Evolutionary conservation across 2,797 vertebrate species (phyloP), one percentile per base, ranked within the genome.

Genomic region (Sebastes paucispinis): DNA sequence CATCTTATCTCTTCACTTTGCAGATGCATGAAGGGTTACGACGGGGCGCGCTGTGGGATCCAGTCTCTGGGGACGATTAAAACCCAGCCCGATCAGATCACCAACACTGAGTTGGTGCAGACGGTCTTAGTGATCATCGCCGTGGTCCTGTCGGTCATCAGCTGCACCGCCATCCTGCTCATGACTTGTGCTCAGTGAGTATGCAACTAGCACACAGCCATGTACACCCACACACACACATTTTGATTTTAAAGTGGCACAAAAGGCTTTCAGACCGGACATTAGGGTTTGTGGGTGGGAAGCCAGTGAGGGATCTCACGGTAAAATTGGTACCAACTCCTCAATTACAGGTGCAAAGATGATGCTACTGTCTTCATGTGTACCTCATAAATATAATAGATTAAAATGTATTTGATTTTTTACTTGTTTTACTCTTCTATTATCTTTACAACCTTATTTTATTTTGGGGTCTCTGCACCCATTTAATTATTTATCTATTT

Each of bases 161-260:
- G 96, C 85, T 96, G 95, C 75, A 85, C 76, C 0, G 95, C 94
- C 80, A 93, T 96, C 71, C 79, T 96, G 58, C 93, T 96, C 76
- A 95, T 96, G 93, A 89, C 93, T 75, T 96, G 94, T 73, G 93
- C 94, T 60, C 95, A 96, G 96, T 96, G 81, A 94, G 96, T 95
- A 29, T 64, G 5, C 52, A 63, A 9, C 9, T 12, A 14, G 11
- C 55, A 10, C 31, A 39, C 63, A 60, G n/a, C 10, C 27, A 43
- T 13, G 3, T 4, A 25, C 25, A 29, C 34, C 27, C 55, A 54
- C 36, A 24, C 36, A 24, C 12, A 31, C 66, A n/a, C 36, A 39
- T 12, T n/a, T 59, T 43, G 16, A 20, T 8, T 32, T 68, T 29
- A 20, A 24, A 57, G 2, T 8, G 34, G 1, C 12, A 11, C 20